Evolutionary conservation across 2,888 invertebrate genomes (phyloP).

Genomic region (Gastrophysa polygoni): DNA sequence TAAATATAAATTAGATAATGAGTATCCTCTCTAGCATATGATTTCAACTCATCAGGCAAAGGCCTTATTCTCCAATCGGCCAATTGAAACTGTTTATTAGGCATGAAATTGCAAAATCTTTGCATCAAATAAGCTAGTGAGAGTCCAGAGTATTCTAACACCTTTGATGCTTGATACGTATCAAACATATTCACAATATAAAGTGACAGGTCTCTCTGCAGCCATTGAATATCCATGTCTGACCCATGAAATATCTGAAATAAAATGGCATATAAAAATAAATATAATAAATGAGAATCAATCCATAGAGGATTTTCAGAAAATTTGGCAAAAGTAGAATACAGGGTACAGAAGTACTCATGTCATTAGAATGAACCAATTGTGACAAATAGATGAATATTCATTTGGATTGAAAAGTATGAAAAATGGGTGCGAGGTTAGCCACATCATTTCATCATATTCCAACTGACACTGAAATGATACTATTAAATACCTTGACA

Average conservation of each 20-base stretch:
- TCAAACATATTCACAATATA: conserved; percentile 98
- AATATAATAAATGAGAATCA: no score
- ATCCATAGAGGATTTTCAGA: no score
- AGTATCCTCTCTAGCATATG: conserved; percentile 92
- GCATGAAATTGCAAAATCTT: conserved; percentile 76
- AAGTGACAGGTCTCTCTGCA: conserved; percentile 93
- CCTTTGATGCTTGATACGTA: conserved; percentile 85
- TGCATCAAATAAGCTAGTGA: conserved; percentile 81
- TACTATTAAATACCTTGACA: conserved; percentile 71
- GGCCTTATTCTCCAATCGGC: conserved; percentile 97
- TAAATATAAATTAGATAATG: conserved; percentile 93
- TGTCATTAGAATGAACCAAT: no score
- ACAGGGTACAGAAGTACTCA: no score
- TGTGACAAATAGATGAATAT: no score
- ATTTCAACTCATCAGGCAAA: conserved; percentile 76
- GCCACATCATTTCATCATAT: no score
- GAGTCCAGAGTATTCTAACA: conserved; percentile 70
- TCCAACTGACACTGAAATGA: no score
- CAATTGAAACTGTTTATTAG: conserved; percentile 90
- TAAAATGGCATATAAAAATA: conserved; percentile 46
- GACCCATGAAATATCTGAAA: conserved; percentile 87
- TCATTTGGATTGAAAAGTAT: no score
- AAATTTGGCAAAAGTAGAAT: no score
- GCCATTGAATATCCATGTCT: conserved; percentile 86
- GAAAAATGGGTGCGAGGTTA: no score